Conservation (phyloP, 1,140 invertebrate genomes). For the Micrasema longulum region DNA sequence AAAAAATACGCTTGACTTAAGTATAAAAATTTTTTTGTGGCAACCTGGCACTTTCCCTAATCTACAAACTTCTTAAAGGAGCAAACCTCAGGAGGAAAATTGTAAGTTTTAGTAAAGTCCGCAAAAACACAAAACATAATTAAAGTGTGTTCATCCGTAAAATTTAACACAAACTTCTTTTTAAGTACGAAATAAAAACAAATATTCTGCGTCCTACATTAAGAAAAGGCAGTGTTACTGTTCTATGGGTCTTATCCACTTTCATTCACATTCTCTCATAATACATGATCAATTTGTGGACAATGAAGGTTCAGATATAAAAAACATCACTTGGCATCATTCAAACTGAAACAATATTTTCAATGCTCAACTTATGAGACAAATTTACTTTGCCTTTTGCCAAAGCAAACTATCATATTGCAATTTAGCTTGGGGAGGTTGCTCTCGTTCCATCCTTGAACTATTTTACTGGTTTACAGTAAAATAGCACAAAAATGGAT, state of each 20-base stretch:
- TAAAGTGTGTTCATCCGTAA: constrained; percentile 32
- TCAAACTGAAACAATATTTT: background rate
- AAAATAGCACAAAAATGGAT: too few species aligned
- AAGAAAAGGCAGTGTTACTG: background rate
- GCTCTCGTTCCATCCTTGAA: too few species aligned
- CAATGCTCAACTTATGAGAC: too few species aligned
- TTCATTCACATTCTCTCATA: background rate
- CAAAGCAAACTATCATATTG: too few species aligned
- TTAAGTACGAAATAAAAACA: background rate
- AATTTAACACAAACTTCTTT: constrained; percentile 20
- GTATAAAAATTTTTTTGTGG: too few species aligned
- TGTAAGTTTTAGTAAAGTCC: background rate
- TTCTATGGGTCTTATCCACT: background rate
- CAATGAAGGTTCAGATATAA: background rate
- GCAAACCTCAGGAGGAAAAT: constrained; percentile 8
- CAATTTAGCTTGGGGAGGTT: too few species aligned
- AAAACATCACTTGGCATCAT: background rate
- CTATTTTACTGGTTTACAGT: too few species aligned
- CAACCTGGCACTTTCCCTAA: constrained; percentile 21
- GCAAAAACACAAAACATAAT: too few species aligned
- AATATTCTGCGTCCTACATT: background rate
- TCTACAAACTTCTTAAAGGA: constrained; percentile 18
- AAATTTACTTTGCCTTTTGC: too few species aligned
- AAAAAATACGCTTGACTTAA: too few species aligned
- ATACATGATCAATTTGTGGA: background rate